phyloP scores from a whole-genome alignment of 2,113 vertebrate genomes.

The Anguilla rostrata region DNA sequence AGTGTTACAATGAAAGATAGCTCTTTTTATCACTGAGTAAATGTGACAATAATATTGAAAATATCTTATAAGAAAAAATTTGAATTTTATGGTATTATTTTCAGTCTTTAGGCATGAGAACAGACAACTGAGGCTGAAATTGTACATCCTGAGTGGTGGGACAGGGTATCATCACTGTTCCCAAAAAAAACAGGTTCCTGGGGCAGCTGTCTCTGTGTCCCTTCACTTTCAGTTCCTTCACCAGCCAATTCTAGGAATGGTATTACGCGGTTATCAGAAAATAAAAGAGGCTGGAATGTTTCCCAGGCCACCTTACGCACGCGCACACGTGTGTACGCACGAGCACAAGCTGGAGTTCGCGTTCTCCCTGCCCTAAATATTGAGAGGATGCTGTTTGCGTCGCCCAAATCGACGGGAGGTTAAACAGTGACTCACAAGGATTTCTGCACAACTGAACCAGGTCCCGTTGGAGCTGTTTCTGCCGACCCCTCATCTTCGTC shows the following conservation, averaged over 20 bases:
- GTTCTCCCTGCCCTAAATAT: not conserved
- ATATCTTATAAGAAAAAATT: not conserved
- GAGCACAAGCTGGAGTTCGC: not conserved
- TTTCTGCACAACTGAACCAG: not conserved
- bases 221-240: not conserved
- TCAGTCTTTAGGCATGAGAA: not conserved
- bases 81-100: not conserved
- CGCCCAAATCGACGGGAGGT: not conserved
- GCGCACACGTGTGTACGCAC: not conserved
- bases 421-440: not conserved
- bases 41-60: not conserved
- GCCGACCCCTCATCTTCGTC: not conserved
- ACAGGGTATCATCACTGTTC: no score
- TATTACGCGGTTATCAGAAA: not conserved
- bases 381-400: not conserved
- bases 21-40: not conserved
- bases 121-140: not conserved
- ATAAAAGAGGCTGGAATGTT: not conserved
- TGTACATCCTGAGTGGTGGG: no score
- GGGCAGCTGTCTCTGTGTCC: not conserved
- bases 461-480: not conserved
- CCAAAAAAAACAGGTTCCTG: no score
- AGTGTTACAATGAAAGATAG: not conserved
- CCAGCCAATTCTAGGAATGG: not conserved
- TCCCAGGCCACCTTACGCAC: not conserved